Evolutionary conservation across 2,113 vertebrate genomes (phyloP).

Genomic region (Anguilla japonica): DNA sequence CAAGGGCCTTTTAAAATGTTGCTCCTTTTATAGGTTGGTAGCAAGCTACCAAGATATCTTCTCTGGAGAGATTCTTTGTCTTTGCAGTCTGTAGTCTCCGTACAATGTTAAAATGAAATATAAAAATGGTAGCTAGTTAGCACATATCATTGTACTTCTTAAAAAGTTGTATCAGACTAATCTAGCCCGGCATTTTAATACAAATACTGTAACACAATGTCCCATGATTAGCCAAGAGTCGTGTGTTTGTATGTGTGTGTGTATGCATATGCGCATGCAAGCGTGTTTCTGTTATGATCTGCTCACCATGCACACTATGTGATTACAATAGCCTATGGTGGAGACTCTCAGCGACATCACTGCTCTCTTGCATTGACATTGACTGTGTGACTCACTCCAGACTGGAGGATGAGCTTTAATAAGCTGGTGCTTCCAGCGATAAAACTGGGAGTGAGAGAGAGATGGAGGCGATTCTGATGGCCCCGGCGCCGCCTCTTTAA

Average conservation of each 20-base stretch:
- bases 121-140: not conserved
- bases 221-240: not conserved
- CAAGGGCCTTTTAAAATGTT: not conserved
- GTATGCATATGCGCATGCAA: not conserved
- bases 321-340: not conserved
- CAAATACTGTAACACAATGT: too few relatives aligned
- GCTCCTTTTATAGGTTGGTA: not conserved
- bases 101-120: not conserved
- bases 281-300: not conserved
- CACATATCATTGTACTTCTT: conserved; percentile 3
- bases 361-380: not conserved
- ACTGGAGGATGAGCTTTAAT: conserved; percentile 9
- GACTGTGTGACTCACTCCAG: not conserved
- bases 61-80: not conserved
- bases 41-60: not conserved
- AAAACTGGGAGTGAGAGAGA: conserved; percentile 1
- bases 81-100: not conserved
- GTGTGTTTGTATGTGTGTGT: not conserved
- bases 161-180: not conserved
- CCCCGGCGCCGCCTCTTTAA: not conserved
- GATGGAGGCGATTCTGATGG: not conserved
- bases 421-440: not conserved
- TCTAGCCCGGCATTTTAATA: not conserved
- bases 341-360: not conserved
- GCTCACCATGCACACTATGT: not conserved